phyloP scores from a whole-genome alignment of 2,888 invertebrate species.

The Zaprionus bogoriensis region DNA sequence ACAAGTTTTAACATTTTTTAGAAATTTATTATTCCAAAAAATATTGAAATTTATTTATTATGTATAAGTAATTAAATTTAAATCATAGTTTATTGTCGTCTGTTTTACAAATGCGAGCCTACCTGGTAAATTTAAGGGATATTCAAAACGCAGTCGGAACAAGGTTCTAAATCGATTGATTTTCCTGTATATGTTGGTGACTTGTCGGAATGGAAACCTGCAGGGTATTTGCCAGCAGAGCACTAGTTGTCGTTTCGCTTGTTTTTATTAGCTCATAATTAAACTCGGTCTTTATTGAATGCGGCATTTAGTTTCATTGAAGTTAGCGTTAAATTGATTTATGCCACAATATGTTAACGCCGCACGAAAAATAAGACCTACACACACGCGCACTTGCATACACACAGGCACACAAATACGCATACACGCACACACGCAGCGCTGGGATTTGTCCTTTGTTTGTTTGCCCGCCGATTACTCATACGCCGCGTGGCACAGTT shows the following conservation, averaged over 20 bases:
- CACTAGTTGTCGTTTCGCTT: background rate
- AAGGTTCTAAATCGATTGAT: no score
- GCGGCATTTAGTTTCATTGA: slow-evolving; percentile 48
- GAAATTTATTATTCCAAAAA: no score
- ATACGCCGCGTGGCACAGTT: slow-evolving; percentile 65
- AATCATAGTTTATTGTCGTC: no score
- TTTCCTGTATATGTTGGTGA: no score
- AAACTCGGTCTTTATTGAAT: slow-evolving; percentile 27
- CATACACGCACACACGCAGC: slow-evolving; percentile 38
- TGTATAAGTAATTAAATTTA: no score
- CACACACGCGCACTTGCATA: background rate
- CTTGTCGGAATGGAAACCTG: no score
- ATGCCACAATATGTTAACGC: slow-evolving; percentile 51
- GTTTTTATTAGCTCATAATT: slow-evolving; percentile 13
- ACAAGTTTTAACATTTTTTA: no score
- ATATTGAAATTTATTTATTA: no score
- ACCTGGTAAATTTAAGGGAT: no score
- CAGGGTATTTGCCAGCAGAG: background rate
- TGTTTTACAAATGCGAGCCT: no score
- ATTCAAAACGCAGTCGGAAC: no score
- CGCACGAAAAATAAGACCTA: slow-evolving; percentile 1
- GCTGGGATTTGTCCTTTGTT: slow-evolving; percentile 34
- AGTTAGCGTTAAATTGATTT: slow-evolving; percentile 69
- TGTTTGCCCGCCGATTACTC: slow-evolving; percentile 67
- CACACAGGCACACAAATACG: slow-evolving; percentile 20